These are phyloP conservation scores for Hemicentrotus pulcherrimus DNA, from an alignment of 35 echinoderm and acorn worm species.

Conservation along the genomic window DNA sequence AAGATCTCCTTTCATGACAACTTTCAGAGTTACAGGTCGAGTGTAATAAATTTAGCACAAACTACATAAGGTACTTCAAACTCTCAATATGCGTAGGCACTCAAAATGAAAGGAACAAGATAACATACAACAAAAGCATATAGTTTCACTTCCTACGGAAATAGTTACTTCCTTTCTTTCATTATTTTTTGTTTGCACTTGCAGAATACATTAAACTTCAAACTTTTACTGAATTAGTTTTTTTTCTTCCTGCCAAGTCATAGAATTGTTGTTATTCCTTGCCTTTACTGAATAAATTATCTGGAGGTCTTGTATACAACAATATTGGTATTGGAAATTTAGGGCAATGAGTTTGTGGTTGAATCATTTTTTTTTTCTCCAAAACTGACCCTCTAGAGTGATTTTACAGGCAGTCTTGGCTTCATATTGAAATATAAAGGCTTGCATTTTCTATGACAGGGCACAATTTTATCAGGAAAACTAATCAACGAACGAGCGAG, in stretches of 20 bases:
- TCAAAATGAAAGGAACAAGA: not conserved
- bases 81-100: not conserved
- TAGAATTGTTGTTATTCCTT: not conserved
- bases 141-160: not conserved
- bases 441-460: slow-evolving; percentile 6
- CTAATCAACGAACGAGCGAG: not conserved
- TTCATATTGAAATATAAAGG: not conserved
- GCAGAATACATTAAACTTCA: not conserved
- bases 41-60: not conserved
- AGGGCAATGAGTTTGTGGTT: not conserved
- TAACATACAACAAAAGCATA: not conserved
- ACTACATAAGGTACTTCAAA: not conserved
- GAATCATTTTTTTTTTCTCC: not conserved
- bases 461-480: slow-evolving; percentile 58
- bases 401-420: not conserved
- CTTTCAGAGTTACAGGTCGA: slow-evolving; percentile 5
- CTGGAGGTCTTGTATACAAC: too few species aligned
- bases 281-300: not conserved
- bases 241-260: not conserved
- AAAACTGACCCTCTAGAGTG: not conserved
- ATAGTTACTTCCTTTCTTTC: not conserved
- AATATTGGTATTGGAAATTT: not conserved
- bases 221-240: not conserved
- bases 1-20: not conserved
- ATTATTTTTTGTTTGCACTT: not conserved